Base-by-base conservation (phyloP, 2,888 invertebrate species). In the Chorisops tibialis region DNA sequence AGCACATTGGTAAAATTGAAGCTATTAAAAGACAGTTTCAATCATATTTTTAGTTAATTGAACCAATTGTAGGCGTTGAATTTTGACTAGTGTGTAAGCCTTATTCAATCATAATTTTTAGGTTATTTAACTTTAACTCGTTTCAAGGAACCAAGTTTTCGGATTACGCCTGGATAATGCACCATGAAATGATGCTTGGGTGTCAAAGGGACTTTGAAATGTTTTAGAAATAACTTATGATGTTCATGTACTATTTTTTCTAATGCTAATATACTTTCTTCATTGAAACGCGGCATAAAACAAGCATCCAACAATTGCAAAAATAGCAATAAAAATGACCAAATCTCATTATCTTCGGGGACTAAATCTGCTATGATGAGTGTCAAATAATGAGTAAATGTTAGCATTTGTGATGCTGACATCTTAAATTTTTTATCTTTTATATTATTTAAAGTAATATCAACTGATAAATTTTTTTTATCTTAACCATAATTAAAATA, bases 121-220 rank as follows among this genome's bases (percentile, higher is more conserved):
- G n/a, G n/a, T n/a, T n/a, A n/a, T n/a, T n/a, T n/a, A n/a, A n/a
- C n/a, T n/a, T n/a, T n/a, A n/a, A n/a, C n/a, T n/a, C n/a, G n/a
- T 48, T 62, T 64, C 37, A 64, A 39, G 22, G 65, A 63, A 24
- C 65, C 64, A 43, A 63, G 45, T 54, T 63, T 63, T 49, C 56
- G 50, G 37, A 65, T 60, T 16, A 50, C 41, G 35, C 12, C 48
- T 6, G 59, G 51, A 48, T 67, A 67, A 52, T 65, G 67, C 2
- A 62, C 18, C 18, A 65, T 52, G 37, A 67, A 62, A 63, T 65
- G 59, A 22, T 63, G 63, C 50, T 65, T 65, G 1, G 65, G 65
- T 19, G 4, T 48, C 24, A 65, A 37, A 39, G 7, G 14, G 11
- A 24, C 18, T 37, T 63, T 37, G 51, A 63, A 65, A 45, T 62